Base-by-base conservation (phyloP, 1,140 invertebrate genomes). In the Procambarus virginalis region DNA sequence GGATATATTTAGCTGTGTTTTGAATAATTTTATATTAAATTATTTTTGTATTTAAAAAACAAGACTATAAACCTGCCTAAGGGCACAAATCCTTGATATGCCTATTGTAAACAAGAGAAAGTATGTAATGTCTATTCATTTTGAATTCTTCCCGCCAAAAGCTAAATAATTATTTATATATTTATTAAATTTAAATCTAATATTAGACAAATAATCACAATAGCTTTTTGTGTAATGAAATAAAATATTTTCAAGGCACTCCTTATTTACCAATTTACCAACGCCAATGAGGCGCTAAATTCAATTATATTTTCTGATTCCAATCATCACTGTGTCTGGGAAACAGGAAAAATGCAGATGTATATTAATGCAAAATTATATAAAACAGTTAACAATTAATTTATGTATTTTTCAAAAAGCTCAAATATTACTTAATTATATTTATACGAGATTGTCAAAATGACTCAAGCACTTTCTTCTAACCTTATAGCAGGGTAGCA, bases 231-330 rank as follows among this genome's bases (percentile, higher is more conserved):
- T 1, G 34, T 70, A 6, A 6, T 70, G 68, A n/a, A 34, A 12
- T 68, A 34, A 10, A 45, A 34, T 14, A 73, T 34, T 73, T 73
- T 8, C 22, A 34, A 20, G 22, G 20, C 34, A 73, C 0, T 22
- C n/a, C 10, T 34, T 73, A 73, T 73, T 73, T 73, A 73, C 68
- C 68, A 73, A 73, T 73, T 73, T 73, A 73, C 68, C 68, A 73
- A 73, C n/a, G n/a, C 0, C 2, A 73, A 17, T 68, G 22, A 34
- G 68, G 68, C 68, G 68, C 68, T 6, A 73, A 73, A 73, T 73
- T 73, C 68, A 73, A 73, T 34, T 73, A 6, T 34, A 34, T 58
- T 20, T 14, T n/a, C 1, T 9, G 73, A 46, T 10, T 14, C n/a
- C n/a, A 34, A 34, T 34, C 34, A 34, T 34, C 34, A 34, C 0